Evolutionary conservation across 2,797 vertebrate species (phyloP).

Genomic region (Astyanax mexicanus): DNA sequence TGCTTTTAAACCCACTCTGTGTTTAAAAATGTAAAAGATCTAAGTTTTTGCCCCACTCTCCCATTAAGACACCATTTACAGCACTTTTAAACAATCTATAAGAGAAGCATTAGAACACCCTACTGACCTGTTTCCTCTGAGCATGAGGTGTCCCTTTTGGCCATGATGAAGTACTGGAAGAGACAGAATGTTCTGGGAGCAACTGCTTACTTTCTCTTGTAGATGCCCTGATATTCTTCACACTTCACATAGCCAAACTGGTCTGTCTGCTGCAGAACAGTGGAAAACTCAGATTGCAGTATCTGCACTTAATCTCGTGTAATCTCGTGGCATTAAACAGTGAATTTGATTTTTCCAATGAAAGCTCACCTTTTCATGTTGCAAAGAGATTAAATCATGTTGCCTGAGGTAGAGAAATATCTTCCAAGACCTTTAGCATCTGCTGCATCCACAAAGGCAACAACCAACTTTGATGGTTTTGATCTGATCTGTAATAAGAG

Average conservation of each 20-base stretch:
- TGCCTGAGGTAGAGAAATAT: not conserved
- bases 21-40: no score
- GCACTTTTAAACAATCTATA: no score
- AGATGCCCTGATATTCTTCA: constrained; percentile 10
- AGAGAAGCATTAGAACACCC: no score
- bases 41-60: no score
- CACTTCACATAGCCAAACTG: not conserved
- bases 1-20: no score
- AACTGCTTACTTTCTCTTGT: constrained; percentile 30
- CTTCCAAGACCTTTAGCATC: not conserved
- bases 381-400: not conserved
- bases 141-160: not conserved
- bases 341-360: not conserved
- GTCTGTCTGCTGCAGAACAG: not conserved
- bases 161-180: constrained; percentile 56
- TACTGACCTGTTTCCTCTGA: constrained; percentile 5
- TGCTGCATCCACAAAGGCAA: not conserved
- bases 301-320: no score
- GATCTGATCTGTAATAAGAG: not conserved
- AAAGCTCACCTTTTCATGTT: not conserved
- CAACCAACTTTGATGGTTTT: not conserved
- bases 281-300: not conserved
- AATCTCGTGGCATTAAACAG: not conserved
- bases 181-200: constrained; percentile 2
- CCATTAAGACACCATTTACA: no score